Percentiles rank a stretch among this genome's conserved stretches.
Evolutionary conservation across 2,113 vertebrate genomes (phyloP).

Genomic region (Phoxinus phoxinus): DNA sequence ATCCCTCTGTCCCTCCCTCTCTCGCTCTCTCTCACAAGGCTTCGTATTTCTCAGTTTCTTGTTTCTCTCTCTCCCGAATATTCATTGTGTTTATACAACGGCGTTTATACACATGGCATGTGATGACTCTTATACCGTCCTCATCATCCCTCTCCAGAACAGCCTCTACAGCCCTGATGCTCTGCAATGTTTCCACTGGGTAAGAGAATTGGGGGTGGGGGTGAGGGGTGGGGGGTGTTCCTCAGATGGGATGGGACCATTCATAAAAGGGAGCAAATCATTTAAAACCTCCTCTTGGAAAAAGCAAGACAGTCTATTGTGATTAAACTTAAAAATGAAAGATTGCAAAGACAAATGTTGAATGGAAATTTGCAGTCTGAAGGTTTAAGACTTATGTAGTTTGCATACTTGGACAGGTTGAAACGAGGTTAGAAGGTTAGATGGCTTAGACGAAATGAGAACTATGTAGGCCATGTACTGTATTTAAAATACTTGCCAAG

Average conservation of each 20-base stretch:
- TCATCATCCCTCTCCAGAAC: slow-evolving; percentile 75
- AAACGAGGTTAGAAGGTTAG: neutral
- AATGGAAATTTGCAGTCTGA: neutral
- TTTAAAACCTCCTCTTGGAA: neutral
- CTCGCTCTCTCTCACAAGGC: neutral
- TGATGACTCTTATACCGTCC: slow-evolving; percentile 72
- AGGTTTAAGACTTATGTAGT: neutral
- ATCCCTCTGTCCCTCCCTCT: slow-evolving; percentile 50
- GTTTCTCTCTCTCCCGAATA: neutral
- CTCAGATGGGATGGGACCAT: neutral
- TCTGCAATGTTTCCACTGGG: slow-evolving; percentile 77
- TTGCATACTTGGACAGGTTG: neutral
- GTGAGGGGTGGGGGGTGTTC: no score
- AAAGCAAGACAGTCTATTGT: neutral
- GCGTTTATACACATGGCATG: slow-evolving; percentile 51
- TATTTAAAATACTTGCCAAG: neutral
- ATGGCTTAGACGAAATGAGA: neutral
- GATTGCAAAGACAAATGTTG: neutral
- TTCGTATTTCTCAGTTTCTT: neutral
- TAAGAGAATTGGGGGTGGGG: slow-evolving; percentile 40
- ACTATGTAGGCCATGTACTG: neutral
- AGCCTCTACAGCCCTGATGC: slow-evolving; percentile 72
- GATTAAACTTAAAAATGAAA: neutral
- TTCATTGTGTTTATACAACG: neutral
- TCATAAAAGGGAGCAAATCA: neutral